These are phyloP conservation scores for Cyprinus carpio DNA, from an alignment of 2,113 vertebrate genomes.

Conservation along the genomic window DNA sequence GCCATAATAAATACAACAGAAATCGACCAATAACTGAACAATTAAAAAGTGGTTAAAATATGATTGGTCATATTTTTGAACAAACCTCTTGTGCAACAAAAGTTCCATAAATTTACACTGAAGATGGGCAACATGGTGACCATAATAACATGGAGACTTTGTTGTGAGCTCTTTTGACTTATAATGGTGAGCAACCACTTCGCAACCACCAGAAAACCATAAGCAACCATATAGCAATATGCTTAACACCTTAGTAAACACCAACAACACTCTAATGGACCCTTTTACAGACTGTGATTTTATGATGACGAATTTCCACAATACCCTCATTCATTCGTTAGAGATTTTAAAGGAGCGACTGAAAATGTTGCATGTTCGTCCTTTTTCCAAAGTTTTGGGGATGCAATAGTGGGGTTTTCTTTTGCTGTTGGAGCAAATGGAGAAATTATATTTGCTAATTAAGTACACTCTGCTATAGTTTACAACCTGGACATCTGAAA, in stretches of 20 bases:
- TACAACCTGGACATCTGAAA: background rate
- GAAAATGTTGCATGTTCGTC: background rate
- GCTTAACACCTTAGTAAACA: background rate
- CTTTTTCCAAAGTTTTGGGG: background rate
- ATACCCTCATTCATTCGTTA: background rate
- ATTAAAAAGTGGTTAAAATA: background rate
- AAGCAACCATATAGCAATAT: background rate
- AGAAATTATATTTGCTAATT: background rate
- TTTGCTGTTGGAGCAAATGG: background rate
- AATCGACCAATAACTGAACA: background rate
- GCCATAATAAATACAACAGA: background rate
- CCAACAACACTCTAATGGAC: background rate
- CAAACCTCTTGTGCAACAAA: background rate
- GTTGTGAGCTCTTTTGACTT: background rate
- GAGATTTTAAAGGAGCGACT: background rate
- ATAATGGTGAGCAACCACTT: background rate
- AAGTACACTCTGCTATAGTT: no score
- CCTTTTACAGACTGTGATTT: background rate
- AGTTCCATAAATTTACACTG: background rate
- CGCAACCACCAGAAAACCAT: background rate
- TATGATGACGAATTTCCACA: background rate
- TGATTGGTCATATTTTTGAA: background rate
- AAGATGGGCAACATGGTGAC: background rate
- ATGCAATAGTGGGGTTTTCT: background rate
- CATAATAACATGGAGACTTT: background rate